Conservation (phyloP, 2,113 vertebrate species). For the Phycodurus eques region DNA sequence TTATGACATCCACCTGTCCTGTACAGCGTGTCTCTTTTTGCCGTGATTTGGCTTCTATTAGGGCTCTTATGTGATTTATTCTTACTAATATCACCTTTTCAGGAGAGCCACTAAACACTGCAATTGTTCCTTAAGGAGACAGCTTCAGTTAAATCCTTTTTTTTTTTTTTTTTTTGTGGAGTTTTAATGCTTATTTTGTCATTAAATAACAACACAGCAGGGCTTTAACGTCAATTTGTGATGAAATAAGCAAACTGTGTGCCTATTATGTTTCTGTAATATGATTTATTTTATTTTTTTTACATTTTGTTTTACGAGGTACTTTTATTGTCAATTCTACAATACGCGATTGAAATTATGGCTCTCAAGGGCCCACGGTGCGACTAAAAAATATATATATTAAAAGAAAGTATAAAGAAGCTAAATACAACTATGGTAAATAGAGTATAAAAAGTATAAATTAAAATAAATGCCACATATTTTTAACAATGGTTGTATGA, state of each 20-base stretch:
- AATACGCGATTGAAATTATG: no score
- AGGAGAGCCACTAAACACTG: neutral
- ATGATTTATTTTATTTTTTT: no score
- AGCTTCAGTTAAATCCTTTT: neutral
- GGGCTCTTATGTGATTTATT: neutral
- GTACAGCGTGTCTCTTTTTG: slow-evolving; percentile 34
- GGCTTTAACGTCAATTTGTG: neutral
- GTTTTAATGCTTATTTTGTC: neutral
- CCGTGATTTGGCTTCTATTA: slow-evolving; percentile 31
- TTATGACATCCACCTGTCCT: slow-evolving; percentile 59
- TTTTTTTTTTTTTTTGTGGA: neutral
- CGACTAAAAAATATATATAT: no score
- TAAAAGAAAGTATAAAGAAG: no score
- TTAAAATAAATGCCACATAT: no score
- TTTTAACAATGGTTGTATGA: no score
- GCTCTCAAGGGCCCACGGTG: no score
- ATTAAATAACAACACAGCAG: neutral
- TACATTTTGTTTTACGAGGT: no score
- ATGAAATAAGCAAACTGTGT: neutral
- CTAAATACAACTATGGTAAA: no score
- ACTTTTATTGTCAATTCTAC: no score
- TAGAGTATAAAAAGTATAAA: no score
- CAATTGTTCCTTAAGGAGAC: neutral
- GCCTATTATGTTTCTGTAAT: no score
- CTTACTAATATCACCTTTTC: neutral